These are phyloP conservation scores for Uria lomvia DNA, from an alignment of 2,113 vertebrate genomes.

Conservation along the genomic window DNA sequence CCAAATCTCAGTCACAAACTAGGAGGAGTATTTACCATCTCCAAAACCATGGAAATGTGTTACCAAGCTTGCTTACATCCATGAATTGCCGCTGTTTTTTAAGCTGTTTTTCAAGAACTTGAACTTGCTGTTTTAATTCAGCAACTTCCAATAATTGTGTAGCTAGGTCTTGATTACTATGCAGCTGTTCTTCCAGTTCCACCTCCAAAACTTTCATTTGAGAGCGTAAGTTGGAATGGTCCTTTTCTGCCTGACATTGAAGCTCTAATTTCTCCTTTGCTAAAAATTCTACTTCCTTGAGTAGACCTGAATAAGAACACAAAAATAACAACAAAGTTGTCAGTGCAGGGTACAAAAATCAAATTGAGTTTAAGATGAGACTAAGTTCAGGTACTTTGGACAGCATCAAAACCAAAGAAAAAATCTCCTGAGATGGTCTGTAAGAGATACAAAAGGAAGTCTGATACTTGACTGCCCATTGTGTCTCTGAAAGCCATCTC, in stretches of 20 bases:
- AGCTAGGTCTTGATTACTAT: constrained; percentile 71
- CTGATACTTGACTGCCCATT: not conserved
- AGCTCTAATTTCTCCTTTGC: constrained; percentile 83
- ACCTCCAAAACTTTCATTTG: constrained; percentile 84
- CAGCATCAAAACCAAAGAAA: not conserved
- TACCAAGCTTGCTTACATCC: constrained; percentile 75
- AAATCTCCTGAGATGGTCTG: not conserved
- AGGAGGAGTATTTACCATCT: not conserved
- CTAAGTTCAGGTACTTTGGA: not conserved
- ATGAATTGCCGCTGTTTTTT: constrained; percentile 92
- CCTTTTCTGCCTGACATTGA: constrained; percentile 89
- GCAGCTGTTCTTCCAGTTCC: constrained; percentile 88
- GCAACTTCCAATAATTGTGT: constrained; percentile 74
- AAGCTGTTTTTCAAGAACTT: constrained; percentile 90
- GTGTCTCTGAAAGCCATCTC: not conserved
- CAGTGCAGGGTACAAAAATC: not conserved
- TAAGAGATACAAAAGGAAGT: not conserved
- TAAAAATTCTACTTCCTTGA: constrained; percentile 81
- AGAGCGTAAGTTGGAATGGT: constrained; percentile 75
- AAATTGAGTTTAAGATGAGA: not conserved
- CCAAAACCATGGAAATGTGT: not conserved
- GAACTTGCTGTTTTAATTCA: constrained; percentile 85
- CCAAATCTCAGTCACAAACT: not conserved
- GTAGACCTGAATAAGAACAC: constrained; percentile 73
- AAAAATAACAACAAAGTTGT: not conserved